These are phyloP conservation scores for Dynastes grantii DNA, from an alignment of 2,888 invertebrate genomes.

Conservation along the genomic window DNA sequence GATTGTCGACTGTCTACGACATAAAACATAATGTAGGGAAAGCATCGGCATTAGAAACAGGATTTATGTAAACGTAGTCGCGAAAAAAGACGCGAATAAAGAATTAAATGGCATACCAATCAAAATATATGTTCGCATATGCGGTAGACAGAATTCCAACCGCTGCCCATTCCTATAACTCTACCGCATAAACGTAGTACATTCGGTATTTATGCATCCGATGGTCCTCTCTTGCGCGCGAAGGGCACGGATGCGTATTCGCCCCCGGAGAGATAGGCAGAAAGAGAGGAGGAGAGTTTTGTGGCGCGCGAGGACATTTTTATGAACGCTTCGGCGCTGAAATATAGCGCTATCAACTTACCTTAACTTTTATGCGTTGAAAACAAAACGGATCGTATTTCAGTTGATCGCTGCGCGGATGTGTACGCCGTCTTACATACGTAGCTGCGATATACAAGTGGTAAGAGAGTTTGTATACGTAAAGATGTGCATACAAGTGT, in stretches of 20 bases:
- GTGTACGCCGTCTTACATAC: background rate
- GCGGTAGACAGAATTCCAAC: too few relatives aligned
- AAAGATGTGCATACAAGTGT: constrained; percentile 27
- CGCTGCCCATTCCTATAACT: too few relatives aligned
- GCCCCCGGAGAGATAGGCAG: background rate
- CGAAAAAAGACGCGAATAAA: constrained; percentile 4
- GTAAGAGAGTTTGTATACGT: constrained; percentile 11
- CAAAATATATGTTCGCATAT: too few relatives aligned
- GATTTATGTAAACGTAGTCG: constrained; percentile 2
- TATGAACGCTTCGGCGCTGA: constrained; percentile 69
- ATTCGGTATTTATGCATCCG: constrained; percentile 19
- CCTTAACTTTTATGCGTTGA: constrained; percentile 69
- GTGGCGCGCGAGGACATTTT: constrained; percentile 68
- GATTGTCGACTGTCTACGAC: background rate
- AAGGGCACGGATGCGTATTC: too few relatives aligned
- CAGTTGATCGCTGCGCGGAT: constrained; percentile 55
- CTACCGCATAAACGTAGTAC: too few relatives aligned
- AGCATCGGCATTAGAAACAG: background rate
- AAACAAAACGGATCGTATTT: constrained; percentile 71
- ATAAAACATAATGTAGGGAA: background rate
- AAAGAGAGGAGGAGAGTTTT: constrained; percentile 57
- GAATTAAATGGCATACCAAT: constrained; percentile 7
- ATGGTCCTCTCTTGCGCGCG: constrained; percentile 24
- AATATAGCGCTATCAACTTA: constrained; percentile 71
- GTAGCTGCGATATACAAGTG: background rate